These are phyloP conservation scores for Sapajus apella DNA, from an alignment of 2,113 vertebrate species.

Conservation along the genomic window DNA sequence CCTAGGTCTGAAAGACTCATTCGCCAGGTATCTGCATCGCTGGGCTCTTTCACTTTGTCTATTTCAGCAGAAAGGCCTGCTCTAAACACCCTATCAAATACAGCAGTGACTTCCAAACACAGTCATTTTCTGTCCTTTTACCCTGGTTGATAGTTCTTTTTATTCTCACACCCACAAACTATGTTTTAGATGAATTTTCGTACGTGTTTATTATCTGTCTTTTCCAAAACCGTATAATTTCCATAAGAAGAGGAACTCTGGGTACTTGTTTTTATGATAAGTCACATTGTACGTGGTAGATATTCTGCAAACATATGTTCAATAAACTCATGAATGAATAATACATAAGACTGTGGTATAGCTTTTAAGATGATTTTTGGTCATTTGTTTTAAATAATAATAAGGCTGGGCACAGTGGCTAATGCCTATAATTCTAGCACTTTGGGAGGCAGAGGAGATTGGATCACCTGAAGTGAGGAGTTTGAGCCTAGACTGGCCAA, in stretches of 20 bases:
- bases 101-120: rapidly evolving
- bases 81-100: neutral
- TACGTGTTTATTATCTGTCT: neutral
- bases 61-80: neutral
- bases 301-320: neutral
- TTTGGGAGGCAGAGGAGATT: too few species aligned
- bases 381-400: neutral
- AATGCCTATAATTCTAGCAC: too few species aligned
- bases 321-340: neutral
- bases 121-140: neutral
- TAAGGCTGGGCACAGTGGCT: neutral
- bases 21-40: neutral
- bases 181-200: neutral
- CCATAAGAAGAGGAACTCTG: neutral
- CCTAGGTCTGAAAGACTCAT: neutral
- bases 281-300: neutral
- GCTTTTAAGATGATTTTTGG: neutral
- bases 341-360: neutral
- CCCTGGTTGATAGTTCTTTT: neutral
- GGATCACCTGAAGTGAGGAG: too few species aligned
- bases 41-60: neutral
- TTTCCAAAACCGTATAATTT: neutral
- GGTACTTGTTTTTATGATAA: neutral
- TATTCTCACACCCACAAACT: neutral
- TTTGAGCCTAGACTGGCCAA: too few species aligned